These are phyloP conservation scores for Clarias laeviceps DNA, from an alignment of 2,797 vertebrate species.

Conservation along the genomic window DNA sequence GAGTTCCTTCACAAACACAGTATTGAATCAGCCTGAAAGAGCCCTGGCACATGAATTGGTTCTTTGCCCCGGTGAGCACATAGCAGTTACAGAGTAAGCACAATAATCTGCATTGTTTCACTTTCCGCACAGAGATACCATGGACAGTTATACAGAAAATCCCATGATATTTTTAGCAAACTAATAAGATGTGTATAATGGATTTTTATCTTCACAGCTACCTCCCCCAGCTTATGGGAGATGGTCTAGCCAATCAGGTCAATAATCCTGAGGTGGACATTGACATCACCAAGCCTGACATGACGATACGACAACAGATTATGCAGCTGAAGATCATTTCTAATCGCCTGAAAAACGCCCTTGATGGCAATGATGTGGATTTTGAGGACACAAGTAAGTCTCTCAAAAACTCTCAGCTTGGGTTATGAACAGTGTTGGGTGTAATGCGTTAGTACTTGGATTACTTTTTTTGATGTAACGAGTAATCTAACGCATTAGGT, in stretches of 20 bases:
- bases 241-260: constrained; percentile 93
- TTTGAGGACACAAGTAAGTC: constrained; percentile 77
- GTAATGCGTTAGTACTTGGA: no score
- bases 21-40: background rate
- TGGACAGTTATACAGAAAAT: background rate
- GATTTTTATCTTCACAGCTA: constrained; percentile 76
- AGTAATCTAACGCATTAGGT: no score
- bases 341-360: constrained; percentile 88
- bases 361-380: constrained; percentile 89
- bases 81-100: background rate
- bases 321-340: constrained; percentile 98
- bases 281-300: constrained; percentile 97
- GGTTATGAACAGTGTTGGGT: background rate
- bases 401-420: background rate
- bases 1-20: background rate
- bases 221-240: constrained; percentile 92
- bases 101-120: background rate
- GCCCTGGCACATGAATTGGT: background rate
- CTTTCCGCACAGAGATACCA: background rate
- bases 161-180: background rate
- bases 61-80: background rate
- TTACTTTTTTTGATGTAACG: no score
- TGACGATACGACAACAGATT: constrained; percentile 94
- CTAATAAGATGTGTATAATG: constrained; percentile 1
- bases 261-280: constrained; percentile 98